Evolutionary conservation across 1,140 invertebrate species (phyloP), one percentile per base, ranked within the genome.

Genomic region (Microplitis demolitor): DNA sequence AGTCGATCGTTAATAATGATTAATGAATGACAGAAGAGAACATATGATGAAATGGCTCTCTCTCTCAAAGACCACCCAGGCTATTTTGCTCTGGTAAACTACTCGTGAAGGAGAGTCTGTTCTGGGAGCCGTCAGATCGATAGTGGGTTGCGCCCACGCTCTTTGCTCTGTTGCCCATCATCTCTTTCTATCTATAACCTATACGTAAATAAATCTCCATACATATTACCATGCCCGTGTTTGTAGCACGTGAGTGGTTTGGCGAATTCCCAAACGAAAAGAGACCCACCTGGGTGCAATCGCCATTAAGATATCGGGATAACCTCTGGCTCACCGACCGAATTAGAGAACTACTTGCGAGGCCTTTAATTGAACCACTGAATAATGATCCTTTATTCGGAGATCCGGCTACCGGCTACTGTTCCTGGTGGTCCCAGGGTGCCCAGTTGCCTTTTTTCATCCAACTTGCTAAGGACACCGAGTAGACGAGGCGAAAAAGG

Each of bases 281-380:
- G 39, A 61, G 69, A 78, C 77, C 79, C 80, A 85, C 80, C 83
- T 81, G 79, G 80, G 75, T 82, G 83, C 79, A 83, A 84, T 85
- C 80, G 82, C 81, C 82, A 82, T 75, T 78, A 73, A 83, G 83
- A 84, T 86, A 84, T 84, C 81, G 78, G 80, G 79, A 83, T 83
- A 82, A 85, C 79, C 81, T 81, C 76, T 77, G 76, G 81, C 13
- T 78, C 77, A 79, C 58, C 71, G 71, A 72, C 78, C 82, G 83
- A 85, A 86, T 86, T 86, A 86, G 82, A 83, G 82, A 80, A 78
- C 39, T 45, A 45, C 79, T 78, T 75, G 75, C 78, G 78, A 81
- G 39, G 81, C 78, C 82, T 87, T 85, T 87, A 87, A 87, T 87
- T 85, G 84, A 85, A 85, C 77, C 82, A 73, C 79, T 86, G 85